A percentile compares a stretch with the other conserved stretches of the same genome.
Conservation (phyloP, 2,113 vertebrate genomes). For the Hippocampus guttulatus region DNA sequence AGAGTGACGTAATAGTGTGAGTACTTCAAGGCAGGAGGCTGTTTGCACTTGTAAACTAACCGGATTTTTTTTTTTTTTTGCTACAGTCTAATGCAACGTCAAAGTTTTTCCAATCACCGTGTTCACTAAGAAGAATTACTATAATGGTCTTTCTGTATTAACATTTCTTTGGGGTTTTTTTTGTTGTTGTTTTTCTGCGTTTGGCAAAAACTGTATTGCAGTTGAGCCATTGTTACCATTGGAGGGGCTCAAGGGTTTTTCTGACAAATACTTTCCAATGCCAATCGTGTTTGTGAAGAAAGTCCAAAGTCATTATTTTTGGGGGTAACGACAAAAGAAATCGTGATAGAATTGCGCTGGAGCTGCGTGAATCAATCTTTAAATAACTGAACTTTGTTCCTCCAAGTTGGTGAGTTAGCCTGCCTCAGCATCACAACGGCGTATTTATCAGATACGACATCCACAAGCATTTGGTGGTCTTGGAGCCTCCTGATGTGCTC, state of each 20-base stretch:
- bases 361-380: neutral
- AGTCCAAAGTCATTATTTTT: neutral
- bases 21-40: too few relatives aligned
- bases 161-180: too few relatives aligned
- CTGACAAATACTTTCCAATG: neutral
- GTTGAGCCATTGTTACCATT: neutral
- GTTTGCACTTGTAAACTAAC: too few relatives aligned
- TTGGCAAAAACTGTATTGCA: neutral
- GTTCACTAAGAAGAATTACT: neutral
- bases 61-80: neutral
- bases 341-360: neutral
- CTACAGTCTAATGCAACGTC: neutral
- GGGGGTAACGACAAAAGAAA: neutral
- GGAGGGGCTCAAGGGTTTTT: neutral
- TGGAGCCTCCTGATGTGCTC: neutral
- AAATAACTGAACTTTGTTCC: constrained; percentile 7
- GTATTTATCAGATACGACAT: neutral
- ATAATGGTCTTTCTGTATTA: too few relatives aligned
- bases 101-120: neutral
- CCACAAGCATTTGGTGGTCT: neutral
- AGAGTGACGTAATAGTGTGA: too few relatives aligned
- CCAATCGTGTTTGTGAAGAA: neutral
- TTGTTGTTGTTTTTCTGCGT: neutral
- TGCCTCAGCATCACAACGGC: neutral
- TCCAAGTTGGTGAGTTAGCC: neutral